Evolutionary conservation across 2,888 invertebrate species (phyloP).

Genomic region (Parnassius mnemosyne): DNA sequence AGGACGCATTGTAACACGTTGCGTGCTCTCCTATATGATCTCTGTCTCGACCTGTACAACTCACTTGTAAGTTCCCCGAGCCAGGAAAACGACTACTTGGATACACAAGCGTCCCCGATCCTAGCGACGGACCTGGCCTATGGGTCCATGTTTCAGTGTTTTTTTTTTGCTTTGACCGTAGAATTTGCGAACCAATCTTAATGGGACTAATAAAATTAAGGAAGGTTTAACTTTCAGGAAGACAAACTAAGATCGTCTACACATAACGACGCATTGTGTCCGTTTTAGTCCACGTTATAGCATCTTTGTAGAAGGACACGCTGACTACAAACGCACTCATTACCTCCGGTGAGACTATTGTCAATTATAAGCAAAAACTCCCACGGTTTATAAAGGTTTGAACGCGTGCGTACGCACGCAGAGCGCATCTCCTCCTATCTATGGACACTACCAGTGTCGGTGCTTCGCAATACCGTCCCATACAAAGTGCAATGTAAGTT

Average conservation of each 20-base stretch:
- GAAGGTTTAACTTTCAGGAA: constrained; percentile 22
- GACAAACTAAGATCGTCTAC: constrained; percentile 44
- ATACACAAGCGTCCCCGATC: too few relatives aligned
- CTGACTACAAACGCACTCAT: constrained; percentile 75
- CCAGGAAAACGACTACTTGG: too few relatives aligned
- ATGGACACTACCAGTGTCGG: constrained; percentile 51
- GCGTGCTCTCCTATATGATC: too few relatives aligned
- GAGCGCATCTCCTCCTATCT: constrained; percentile 69
- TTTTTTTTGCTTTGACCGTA: too few relatives aligned
- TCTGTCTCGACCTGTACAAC: too few relatives aligned
- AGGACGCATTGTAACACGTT: too few relatives aligned
- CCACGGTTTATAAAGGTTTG: constrained; percentile 77
- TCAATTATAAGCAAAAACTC: constrained; percentile 76
- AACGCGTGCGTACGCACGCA: constrained; percentile 60
- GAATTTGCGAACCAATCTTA: too few relatives aligned
- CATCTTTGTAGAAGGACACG: constrained; percentile 69
- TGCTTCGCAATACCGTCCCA: constrained; percentile 41
- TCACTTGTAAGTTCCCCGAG: too few relatives aligned
- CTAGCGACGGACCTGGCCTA: too few relatives aligned
- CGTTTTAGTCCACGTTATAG: constrained; percentile 62
- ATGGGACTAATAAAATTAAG: constrained; percentile 4
- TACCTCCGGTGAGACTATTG: constrained; percentile 74
- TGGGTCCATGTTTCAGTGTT: too few relatives aligned
- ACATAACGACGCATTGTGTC: constrained; percentile 59
- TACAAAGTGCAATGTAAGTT: constrained; percentile 21